Evolutionary conservation across 1,140 invertebrate genomes (phyloP), one percentile per base, ranked within the genome.

Genomic region (Leptinotarsa undecemlineata): DNA sequence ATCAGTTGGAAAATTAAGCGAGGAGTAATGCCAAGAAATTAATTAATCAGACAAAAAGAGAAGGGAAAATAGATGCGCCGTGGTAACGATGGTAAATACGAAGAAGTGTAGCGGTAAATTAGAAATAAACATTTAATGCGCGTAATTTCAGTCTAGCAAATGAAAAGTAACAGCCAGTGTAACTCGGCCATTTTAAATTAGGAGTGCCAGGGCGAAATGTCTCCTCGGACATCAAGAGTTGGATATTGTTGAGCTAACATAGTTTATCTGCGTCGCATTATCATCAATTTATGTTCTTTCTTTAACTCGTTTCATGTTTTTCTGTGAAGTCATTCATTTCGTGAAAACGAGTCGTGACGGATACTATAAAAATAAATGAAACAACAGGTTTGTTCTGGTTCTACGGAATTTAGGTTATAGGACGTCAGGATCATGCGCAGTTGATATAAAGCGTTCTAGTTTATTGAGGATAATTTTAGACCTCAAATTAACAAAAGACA

Each of bases 91-190:
- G 63, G 73, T 47, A 76, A 78, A 76, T 74, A 79, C 74, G 78
- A 79, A 81, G 78, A 79, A 79, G 72, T 79, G 76, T 79, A 77
- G 78, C 79, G 78, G 79, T 81, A 81, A 81, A 81, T 81, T 81
- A 81, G 79, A 81, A 81, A 81, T 81, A 81, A 81, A 81, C 76
- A 79, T 81, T 81, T 81, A 81, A 81, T 81, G 81, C 68, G 77
- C 77, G 76, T 80, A 79, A 81, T 81, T 81, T 79, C 73, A 73
- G 68, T 26, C 19, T 72, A 66, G 72, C 74, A 80, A 81, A 81
- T 81, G 78, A 80, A 81, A 78, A 81, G 75, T 78, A 81, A 81
- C 80, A 72, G 19, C 48, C 15, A 57, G 13, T 57, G 51, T 57
- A 6, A 57, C 51, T 67, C 51, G 51, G 14, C 51, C 14, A 57